Conservation (phyloP, 2,888 invertebrate genomes). For the Ennomos erosarius region DNA sequence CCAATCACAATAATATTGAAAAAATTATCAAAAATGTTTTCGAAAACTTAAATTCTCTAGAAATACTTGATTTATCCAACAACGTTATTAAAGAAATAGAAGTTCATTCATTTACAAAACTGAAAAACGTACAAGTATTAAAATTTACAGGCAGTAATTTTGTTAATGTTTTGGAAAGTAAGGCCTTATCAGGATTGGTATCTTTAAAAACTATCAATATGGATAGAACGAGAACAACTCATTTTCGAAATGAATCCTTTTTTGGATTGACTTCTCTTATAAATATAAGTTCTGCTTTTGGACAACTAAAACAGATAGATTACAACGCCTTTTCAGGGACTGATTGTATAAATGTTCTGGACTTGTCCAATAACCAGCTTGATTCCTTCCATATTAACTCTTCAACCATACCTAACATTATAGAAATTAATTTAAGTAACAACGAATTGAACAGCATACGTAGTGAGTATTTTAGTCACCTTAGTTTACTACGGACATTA, state of each 20-base stretch:
- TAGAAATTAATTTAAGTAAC: constrained; percentile 37
- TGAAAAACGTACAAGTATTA: too few species aligned
- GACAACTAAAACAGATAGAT: constrained; percentile 33
- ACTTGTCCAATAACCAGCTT: constrained; percentile 39
- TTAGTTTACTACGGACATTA: constrained; percentile 29
- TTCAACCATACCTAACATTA: constrained; percentile 27
- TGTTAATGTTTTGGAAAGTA: constrained; percentile 20
- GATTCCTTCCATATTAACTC: constrained; percentile 34
- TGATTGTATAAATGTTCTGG: constrained; percentile 32
- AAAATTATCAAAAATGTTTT: too few species aligned
- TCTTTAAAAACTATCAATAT: too few species aligned
- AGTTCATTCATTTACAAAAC: too few species aligned
- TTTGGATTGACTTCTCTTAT: constrained; percentile 25
- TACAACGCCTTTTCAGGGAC: constrained; percentile 34
- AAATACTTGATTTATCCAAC: too few species aligned
- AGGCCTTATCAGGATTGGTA: background rate
- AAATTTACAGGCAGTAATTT: too few species aligned
- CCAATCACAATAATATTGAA: too few species aligned
- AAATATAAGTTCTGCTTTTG: constrained; percentile 33
- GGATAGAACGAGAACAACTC: background rate
- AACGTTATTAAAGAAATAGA: constrained; percentile 5
- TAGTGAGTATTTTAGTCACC: constrained; percentile 33
- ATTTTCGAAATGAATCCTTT: constrained; percentile 35
- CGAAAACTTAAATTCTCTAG: too few species aligned
- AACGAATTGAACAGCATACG: constrained; percentile 33